Percentiles rank a stretch among this genome's conserved stretches.
Conservation (phyloP, 2,888 invertebrate species). For the Fissipunctia ypsillon region DNA sequence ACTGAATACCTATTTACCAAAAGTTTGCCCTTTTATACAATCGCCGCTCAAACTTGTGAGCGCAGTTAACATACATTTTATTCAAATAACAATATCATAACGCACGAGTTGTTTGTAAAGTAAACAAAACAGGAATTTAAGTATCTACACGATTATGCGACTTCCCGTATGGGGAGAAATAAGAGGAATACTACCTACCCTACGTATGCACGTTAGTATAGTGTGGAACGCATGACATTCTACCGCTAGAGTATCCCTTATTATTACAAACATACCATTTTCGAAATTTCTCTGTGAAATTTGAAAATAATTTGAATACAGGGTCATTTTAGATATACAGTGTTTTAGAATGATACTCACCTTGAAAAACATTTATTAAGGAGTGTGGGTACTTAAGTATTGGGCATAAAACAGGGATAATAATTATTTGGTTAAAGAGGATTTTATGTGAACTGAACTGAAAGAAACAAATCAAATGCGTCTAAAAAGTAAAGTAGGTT, state of each 20-base stretch:
- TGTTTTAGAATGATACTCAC: not conserved
- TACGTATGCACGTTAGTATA: not conserved
- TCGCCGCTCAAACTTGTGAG: constrained; percentile 68
- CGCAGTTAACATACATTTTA: constrained; percentile 67
- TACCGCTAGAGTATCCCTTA: constrained; percentile 27
- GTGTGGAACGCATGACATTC: constrained; percentile 47
- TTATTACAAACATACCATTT: constrained; percentile 39
- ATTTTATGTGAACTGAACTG: not conserved
- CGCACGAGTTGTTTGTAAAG: constrained; percentile 47
- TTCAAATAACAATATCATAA: constrained; percentile 61
- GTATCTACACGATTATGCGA: constrained; percentile 53
- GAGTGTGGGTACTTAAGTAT: not conserved
- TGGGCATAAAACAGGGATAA: not conserved
- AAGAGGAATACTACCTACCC: constrained; percentile 12
- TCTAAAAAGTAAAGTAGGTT: not conserved
- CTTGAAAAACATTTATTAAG: not conserved
- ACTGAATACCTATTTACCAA: constrained; percentile 89
- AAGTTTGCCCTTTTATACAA: constrained; percentile 83
- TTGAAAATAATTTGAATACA: constrained; percentile 6
- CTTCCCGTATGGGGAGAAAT: constrained; percentile 24
- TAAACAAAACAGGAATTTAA: constrained; percentile 56
- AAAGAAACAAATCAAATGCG: not conserved
- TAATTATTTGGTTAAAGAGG: not conserved
- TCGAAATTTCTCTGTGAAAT: constrained; percentile 4
- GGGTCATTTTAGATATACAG: not conserved